phyloP scores from a whole-genome alignment of 1,140 invertebrate species.

The Pararge aegeria region DNA sequence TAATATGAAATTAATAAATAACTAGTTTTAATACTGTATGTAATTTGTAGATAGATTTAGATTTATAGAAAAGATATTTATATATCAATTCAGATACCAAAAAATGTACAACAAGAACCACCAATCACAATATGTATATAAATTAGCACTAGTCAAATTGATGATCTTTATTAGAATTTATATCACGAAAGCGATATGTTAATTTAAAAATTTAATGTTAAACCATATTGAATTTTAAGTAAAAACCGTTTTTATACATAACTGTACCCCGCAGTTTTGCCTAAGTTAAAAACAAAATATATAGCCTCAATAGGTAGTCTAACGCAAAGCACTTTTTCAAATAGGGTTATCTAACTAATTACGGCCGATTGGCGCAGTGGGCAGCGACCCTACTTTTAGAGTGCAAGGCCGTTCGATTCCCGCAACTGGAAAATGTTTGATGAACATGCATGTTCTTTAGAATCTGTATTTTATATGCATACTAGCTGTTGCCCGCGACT shows the following conservation, averaged over 20 bases:
- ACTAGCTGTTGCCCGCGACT: too few species aligned
- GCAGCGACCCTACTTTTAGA: too few species aligned
- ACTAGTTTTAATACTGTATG: conserved; percentile 10
- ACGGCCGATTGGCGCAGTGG: too few species aligned
- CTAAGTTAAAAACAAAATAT: too few species aligned
- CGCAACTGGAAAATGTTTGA: too few species aligned
- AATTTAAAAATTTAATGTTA: neutral
- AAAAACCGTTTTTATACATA: neutral
- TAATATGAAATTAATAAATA: conserved; percentile 11
- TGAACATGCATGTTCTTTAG: too few species aligned
- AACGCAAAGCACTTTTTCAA: too few species aligned
- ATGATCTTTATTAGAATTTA: conserved; percentile 22
- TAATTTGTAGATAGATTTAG: conserved; percentile 22
- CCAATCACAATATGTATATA: conserved; percentile 55
- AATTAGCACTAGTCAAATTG: conserved; percentile 62
- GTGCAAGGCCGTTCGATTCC: too few species aligned
- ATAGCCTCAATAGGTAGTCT: too few species aligned
- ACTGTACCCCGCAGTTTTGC: too few species aligned
- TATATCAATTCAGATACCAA: conserved; percentile 63
- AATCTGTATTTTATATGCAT: too few species aligned
- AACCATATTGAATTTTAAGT: neutral
- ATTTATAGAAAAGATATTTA: conserved; percentile 41
- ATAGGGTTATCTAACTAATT: too few species aligned
- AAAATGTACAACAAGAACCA: conserved; percentile 65
- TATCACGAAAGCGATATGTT: conserved; percentile 7